Evolutionary conservation across 2,113 vertebrate genomes (phyloP), one percentile per base, ranked within the genome.

Genomic region (Hiodon alosoides): DNA sequence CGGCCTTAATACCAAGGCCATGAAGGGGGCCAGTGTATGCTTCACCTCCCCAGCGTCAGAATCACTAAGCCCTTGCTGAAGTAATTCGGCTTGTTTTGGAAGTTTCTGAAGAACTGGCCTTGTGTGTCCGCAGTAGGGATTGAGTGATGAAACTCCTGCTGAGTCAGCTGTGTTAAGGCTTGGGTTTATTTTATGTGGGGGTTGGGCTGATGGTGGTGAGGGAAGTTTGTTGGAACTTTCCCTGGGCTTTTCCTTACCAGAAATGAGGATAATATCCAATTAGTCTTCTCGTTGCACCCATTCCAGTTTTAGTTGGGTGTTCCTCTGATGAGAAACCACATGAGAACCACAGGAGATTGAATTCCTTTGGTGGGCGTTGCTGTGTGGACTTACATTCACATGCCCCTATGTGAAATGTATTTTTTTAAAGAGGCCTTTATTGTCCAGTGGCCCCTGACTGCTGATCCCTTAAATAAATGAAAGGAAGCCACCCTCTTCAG

Each of bases 291-390:
- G 7, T 71, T 31, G 14, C 46, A 48, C 11, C 16, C 57, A 47
- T 71, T 71, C 48, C 16, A 48, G 16, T 60, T 59, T 71, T 50
- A 13, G 54, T 31, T 47, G 4, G 14, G 3, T 5, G 58, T 14
- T 59, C 9, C 14, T 14, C 58, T 11, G 9, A 3, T 59, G 58
- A 59, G 14, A 59, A 59, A 59, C 7, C 9, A 14, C 9, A 59
- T 31, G 31, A 55, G 55, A 58, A 50, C 57, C 59, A 52, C 58
- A 16, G 3, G 47, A 58, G 66, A 71, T 46, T 68, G 72, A 68
- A 78, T 82, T 79, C 79, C 76, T 82, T 9, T 73, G 7, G 48
- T 75, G 80, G 82, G 80, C 65, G 82, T 77, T 61, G 73, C 47
- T 46, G 53, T 6, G 51, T 11, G 60, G 4, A 69, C 6, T 17